Evolutionary conservation across 2,113 vertebrate genomes (phyloP).

Genomic region (Apteryx owenii): DNA sequence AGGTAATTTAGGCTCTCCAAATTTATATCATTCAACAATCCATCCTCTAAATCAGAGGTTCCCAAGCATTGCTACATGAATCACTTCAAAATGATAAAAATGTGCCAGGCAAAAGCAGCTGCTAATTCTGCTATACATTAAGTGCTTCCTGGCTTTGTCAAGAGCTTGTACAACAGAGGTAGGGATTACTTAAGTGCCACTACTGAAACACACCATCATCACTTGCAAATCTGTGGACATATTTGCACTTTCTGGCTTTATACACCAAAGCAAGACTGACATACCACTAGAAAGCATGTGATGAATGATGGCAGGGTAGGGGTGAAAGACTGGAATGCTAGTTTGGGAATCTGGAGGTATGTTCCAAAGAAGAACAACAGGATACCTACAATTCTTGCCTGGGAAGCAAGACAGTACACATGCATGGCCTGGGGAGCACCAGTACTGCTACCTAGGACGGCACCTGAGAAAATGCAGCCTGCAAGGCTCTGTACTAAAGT

Average conservation of each 20-base stretch:
- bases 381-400: neutral
- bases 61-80: neutral
- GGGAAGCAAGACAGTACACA: neutral
- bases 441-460: neutral
- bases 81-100: neutral
- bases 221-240: neutral
- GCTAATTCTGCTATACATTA: neutral
- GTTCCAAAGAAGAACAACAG: neutral
- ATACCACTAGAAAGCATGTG: neutral
- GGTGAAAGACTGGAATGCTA: neutral
- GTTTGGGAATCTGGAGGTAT: neutral
- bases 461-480: neutral
- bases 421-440: neutral
- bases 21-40: neutral
- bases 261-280: neutral
- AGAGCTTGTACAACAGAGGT: neutral
- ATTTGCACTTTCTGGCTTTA: neutral
- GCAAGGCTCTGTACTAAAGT: neutral
- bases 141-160: neutral
- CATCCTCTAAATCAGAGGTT: neutral
- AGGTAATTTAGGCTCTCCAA: neutral
- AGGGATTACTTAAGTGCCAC: accelerated
- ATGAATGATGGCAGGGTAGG: neutral
- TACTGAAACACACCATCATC: neutral
- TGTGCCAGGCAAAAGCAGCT: neutral